phyloP scores from a whole-genome alignment of 2,113 vertebrate species.

The Plectropomus leopardus region DNA sequence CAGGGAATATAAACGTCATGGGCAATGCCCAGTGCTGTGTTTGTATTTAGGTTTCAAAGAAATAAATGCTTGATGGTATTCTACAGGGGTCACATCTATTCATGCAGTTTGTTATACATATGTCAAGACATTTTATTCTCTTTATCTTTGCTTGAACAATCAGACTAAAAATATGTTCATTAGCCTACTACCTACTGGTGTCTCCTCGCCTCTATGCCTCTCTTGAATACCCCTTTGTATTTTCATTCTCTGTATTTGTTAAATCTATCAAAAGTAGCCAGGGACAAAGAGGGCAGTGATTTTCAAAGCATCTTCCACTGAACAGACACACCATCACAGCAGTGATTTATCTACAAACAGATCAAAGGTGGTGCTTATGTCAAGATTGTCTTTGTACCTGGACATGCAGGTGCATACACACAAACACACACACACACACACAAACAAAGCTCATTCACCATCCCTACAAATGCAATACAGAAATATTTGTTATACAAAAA shows the following conservation, averaged over 20 bases:
- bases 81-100: too few species aligned
- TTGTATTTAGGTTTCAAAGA: too few species aligned
- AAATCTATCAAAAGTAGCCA: conserved; percentile 20
- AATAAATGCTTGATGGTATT: too few species aligned
- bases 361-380: conserved; percentile 67
- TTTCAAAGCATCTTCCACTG: conserved; percentile 56
- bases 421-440: conserved; percentile 16
- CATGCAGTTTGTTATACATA: too few species aligned
- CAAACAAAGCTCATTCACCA: conserved; percentile 13
- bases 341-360: conserved; percentile 57
- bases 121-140: too few species aligned
- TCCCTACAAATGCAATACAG: not conserved
- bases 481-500: not conserved
- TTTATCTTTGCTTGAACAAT: conserved; percentile 10
- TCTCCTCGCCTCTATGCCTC: not conserved
- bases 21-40: not conserved
- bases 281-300: conserved; percentile 35
- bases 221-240: not conserved
- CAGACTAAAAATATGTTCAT: conserved; percentile 16
- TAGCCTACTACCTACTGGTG: not conserved
- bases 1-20: not conserved
- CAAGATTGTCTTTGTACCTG: conserved; percentile 57
- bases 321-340: conserved; percentile 51
- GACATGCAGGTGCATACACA: conserved; percentile 53
- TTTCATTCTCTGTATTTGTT: conserved; percentile 31